Conservation (phyloP, 2,113 vertebrate genomes). For the Aegithalos caudatus region DNA sequence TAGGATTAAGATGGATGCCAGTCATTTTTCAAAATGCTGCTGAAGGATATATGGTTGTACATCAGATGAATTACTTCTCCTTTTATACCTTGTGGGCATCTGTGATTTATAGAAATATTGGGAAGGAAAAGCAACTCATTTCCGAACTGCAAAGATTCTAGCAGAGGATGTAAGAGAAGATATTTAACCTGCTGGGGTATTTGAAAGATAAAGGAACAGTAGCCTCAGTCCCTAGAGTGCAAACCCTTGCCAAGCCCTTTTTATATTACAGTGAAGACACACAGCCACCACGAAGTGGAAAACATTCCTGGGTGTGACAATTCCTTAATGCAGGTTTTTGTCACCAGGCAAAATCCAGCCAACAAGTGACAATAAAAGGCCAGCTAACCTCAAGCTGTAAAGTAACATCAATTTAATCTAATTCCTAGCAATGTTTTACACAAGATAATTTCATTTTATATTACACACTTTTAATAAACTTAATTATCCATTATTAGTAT, state of each 20-base stretch:
- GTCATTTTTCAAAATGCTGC: not conserved
- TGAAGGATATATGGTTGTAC: not conserved
- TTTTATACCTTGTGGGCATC: not conserved
- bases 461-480: not conserved
- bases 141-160: not conserved
- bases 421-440: not conserved
- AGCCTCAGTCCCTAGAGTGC: not conserved
- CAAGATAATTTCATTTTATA: not conserved
- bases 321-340: not conserved
- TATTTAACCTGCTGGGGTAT: not conserved
- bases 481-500: not conserved
- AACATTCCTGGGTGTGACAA: not conserved
- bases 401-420: not conserved
- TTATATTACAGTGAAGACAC: not conserved
- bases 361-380: not conserved
- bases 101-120: not conserved
- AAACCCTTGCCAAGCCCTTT: not conserved
- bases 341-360: not conserved
- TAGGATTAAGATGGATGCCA: not conserved
- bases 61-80: not conserved
- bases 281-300: fast-evolving
- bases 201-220: not conserved
- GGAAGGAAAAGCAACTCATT: not conserved
- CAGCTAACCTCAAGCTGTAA: not conserved
- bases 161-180: not conserved